These are phyloP conservation scores for Darevskia nairensis DNA, from an alignment of 2,797 vertebrate species.

Conservation along the genomic window DNA sequence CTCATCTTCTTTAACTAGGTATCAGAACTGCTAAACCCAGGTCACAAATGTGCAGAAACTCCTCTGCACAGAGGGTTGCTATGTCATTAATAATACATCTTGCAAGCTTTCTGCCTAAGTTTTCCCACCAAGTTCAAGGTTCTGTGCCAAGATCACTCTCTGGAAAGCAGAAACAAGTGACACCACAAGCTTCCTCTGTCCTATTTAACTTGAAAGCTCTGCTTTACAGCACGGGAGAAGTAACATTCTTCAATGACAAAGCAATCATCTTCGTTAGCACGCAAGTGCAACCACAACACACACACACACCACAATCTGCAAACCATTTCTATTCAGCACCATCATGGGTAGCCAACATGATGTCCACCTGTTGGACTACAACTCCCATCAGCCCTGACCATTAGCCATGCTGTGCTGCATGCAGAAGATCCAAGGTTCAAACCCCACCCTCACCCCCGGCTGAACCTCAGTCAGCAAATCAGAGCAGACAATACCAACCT, in stretches of 20 bases:
- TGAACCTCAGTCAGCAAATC: too few species aligned
- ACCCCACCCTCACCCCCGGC: rapidly evolving
- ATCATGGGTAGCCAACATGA: too few species aligned
- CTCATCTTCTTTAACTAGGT: neutral
- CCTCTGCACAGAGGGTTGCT: neutral
- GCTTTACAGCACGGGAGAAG: neutral
- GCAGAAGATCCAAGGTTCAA: too few species aligned
- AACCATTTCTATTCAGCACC: neutral
- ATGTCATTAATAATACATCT: slow-evolving; percentile 25
- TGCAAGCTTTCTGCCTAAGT: neutral
- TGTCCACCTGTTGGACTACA: too few species aligned
- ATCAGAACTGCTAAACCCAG: neutral
- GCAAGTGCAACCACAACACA: neutral
- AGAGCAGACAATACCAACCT: too few species aligned
- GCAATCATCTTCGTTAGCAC: neutral
- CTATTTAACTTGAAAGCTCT: neutral
- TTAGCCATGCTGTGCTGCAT: too few species aligned
- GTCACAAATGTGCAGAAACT: neutral
- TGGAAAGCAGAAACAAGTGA: slow-evolving; percentile 13
- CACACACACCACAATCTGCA: neutral
- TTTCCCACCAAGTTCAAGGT: neutral
- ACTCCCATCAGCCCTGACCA: too few species aligned
- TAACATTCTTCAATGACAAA: neutral
- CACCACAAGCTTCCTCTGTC: slow-evolving; percentile 25
- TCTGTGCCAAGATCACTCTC: neutral